Conservation (phyloP, 2,797 vertebrate genomes). For the Halcyon leucocephala region DNA sequence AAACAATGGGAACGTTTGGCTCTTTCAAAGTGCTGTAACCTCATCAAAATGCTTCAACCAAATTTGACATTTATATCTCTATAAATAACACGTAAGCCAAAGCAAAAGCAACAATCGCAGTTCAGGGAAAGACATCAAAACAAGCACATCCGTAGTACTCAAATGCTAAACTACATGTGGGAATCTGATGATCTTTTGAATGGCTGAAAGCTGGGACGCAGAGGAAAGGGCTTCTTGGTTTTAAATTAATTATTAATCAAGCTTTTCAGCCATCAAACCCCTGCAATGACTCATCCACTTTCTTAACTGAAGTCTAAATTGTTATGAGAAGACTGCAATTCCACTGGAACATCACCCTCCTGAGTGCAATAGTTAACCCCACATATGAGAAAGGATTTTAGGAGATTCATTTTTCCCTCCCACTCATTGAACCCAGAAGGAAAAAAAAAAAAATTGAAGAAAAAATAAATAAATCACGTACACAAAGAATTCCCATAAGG, state of each 20-base stretch:
- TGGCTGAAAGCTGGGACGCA: background rate
- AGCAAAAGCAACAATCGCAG: slow-evolving; percentile 15
- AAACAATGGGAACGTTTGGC: slow-evolving; percentile 18
- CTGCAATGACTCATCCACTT: slow-evolving; percentile 71
- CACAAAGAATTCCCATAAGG: too few species aligned
- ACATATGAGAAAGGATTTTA: background rate
- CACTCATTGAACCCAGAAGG: background rate
- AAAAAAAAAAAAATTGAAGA: background rate
- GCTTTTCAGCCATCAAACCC: slow-evolving; percentile 54
- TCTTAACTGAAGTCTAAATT: slow-evolving; percentile 62
- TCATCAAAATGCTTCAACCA: background rate
- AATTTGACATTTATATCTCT: slow-evolving; percentile 27
- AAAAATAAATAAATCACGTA: background rate
- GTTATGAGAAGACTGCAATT: slow-evolving; percentile 45
- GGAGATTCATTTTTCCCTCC: background rate
- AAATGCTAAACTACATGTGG: slow-evolving; percentile 18
- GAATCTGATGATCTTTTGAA: slow-evolving; percentile 35
- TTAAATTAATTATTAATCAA: slow-evolving; percentile 75
- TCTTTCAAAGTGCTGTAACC: slow-evolving; percentile 14
- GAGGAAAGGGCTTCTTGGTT: slow-evolving; percentile 47
- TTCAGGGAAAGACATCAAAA: slow-evolving; percentile 43
- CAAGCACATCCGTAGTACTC: background rate
- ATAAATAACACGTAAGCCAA: slow-evolving; percentile 21
- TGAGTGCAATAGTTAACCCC: slow-evolving; percentile 44
- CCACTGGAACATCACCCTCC: background rate